Conservation (phyloP, 2,888 invertebrate genomes). For the Drosophila paucipuncta region DNA sequence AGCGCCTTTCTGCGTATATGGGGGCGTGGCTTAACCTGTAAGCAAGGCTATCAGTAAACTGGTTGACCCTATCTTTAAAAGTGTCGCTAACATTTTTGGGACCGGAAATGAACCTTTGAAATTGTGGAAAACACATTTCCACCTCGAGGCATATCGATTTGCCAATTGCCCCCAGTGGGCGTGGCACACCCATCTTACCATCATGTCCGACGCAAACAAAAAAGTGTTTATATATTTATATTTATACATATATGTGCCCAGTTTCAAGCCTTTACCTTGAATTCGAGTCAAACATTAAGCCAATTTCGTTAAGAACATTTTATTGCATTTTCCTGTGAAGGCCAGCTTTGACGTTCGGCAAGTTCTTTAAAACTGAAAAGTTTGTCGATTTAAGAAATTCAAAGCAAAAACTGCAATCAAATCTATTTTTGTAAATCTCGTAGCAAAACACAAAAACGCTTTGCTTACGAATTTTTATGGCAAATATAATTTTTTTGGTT, state of each 20-base stretch:
- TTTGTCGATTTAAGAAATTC: background rate
- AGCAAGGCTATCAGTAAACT: background rate
- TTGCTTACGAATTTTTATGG: background rate
- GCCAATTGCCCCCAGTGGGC: background rate
- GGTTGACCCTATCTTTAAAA: background rate
- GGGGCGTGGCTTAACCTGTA: background rate
- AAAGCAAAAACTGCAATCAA: background rate
- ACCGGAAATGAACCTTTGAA: constrained; percentile 1
- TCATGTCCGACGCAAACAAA: background rate
- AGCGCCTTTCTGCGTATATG: background rate
- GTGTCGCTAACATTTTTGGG: background rate
- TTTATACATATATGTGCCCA: background rate
- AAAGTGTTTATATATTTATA: background rate
- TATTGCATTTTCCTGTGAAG: background rate
- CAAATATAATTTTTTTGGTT: background rate
- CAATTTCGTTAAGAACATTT: background rate
- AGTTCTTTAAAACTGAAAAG: background rate
- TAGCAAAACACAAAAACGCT: background rate
- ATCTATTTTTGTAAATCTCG: background rate
- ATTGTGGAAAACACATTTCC: constrained; percentile 3
- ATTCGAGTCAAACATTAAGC: background rate
- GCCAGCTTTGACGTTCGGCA: background rate
- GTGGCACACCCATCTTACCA: background rate
- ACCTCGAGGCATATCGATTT: background rate
- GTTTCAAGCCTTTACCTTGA: background rate